Evolutionary conservation across 2,888 invertebrate species (phyloP).

Genomic region (Erebia palarica): DNA sequence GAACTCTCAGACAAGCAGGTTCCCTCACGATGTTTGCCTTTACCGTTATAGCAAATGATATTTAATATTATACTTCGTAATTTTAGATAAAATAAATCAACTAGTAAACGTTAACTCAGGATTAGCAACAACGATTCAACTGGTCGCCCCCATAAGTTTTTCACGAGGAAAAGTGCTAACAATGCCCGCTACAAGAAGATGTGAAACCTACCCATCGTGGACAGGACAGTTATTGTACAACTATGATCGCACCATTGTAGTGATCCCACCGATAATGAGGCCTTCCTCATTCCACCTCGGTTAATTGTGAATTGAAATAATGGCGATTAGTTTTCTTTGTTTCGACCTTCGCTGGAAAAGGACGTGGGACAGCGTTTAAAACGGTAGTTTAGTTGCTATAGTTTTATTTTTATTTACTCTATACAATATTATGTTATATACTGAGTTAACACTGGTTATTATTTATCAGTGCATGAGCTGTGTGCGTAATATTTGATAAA

Average conservation of each 20-base stretch:
- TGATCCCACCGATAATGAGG: conserved; percentile 31
- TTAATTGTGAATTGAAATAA: conserved; percentile 47
- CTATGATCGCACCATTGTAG: conserved; percentile 59
- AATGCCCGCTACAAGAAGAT: conserved; percentile 65
- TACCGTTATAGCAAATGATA: too few species aligned
- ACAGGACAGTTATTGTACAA: conserved; percentile 71
- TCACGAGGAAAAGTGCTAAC: conserved; percentile 75
- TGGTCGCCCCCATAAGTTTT: conserved; percentile 62
- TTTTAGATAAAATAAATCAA: background rate
- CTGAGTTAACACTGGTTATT: too few species aligned
- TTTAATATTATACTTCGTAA: too few species aligned
- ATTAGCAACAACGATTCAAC: conserved; percentile 40
- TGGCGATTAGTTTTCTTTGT: conserved; percentile 32
- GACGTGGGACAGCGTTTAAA: conserved; percentile 12
- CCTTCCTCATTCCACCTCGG: conserved; percentile 61
- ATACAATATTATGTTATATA: too few species aligned
- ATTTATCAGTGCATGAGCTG: too few species aligned
- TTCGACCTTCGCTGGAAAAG: conserved; percentile 26
- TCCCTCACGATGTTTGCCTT: too few species aligned
- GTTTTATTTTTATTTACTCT: background rate
- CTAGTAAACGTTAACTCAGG: conserved; percentile 32
- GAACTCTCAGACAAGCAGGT: too few species aligned
- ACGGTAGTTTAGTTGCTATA: conserved; percentile 9
- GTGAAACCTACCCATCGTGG: conserved; percentile 63
- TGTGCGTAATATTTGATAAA: too few species aligned